Percentiles rank a stretch among this genome's conserved stretches.
Conservation (phyloP, 1,140 invertebrate species). For the Musca vetustissima region DNA sequence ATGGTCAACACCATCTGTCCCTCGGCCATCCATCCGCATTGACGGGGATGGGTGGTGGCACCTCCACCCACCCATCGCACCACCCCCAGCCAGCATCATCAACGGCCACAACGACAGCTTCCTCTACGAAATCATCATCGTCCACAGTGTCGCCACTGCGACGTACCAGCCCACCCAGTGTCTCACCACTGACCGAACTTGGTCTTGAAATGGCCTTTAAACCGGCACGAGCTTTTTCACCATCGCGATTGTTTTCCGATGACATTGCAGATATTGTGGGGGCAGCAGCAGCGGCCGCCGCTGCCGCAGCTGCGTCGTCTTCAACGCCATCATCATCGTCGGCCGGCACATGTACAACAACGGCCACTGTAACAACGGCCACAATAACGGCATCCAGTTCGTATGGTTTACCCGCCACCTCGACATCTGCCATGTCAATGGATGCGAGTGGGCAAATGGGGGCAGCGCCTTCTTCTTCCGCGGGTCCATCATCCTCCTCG, state of each 20-base stretch:
- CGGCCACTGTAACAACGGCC: conserved; percentile 28
- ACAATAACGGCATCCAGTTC: not conserved
- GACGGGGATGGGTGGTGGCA: not conserved
- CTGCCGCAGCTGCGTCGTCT: conserved; percentile 34
- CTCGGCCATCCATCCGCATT: conserved; percentile 28
- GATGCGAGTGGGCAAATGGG: conserved; percentile 31
- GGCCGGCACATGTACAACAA: conserved; percentile 30
- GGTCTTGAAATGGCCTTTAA: conserved; percentile 71
- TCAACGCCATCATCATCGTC: conserved; percentile 27
- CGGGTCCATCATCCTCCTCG: conserved; percentile 23
- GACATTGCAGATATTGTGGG: conserved; percentile 57
- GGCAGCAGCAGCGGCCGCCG: conserved; percentile 24
- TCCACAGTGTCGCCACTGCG: conserved; percentile 18
- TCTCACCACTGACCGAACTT: conserved; percentile 61
- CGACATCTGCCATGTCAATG: conserved; percentile 19
- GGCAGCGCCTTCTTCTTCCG: too few species aligned
- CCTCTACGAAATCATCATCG: conserved; percentile 19
- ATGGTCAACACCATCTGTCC: conserved; percentile 33
- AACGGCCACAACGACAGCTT: conserved; percentile 31
- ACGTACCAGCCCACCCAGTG: conserved; percentile 58
- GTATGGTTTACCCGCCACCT: conserved; percentile 24
- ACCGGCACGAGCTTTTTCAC: conserved; percentile 61
- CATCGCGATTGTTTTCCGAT: conserved; percentile 65
- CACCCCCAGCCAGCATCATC: conserved; percentile 23
- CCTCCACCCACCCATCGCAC: conserved; percentile 6